Evolutionary conservation across 2,888 invertebrate species (phyloP).

Genomic region (Eupithecia centaureata): DNA sequence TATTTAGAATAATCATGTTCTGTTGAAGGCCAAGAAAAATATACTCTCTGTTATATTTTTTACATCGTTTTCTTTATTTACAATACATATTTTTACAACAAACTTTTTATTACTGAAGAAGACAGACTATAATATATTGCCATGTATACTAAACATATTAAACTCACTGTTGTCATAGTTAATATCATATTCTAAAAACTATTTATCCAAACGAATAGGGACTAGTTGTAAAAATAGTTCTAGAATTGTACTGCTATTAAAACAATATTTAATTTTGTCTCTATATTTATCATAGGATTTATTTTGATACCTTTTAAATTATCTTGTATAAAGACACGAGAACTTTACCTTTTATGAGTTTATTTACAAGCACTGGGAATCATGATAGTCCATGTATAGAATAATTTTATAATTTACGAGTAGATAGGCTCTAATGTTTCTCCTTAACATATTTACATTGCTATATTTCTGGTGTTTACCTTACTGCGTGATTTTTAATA

Average conservation of each 20-base stretch:
- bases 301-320: conserved; percentile 31
- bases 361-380: conserved; percentile 75
- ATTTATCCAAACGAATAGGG: conserved; percentile 75
- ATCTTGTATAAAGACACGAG: conserved; percentile 36
- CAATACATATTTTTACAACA: conserved; percentile 69
- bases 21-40: conserved; percentile 78
- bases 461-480: conserved; percentile 82
- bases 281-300: conserved; percentile 31
- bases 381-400: conserved; percentile 59
- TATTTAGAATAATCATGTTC: conserved; percentile 61
- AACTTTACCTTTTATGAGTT: conserved; percentile 41
- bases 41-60: conserved; percentile 73
- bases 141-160: conserved; percentile 67
- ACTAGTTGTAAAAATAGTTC: conserved; percentile 81
- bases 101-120: conserved; percentile 79
- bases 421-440: conserved; percentile 57
- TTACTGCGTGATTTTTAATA: conserved; percentile 83
- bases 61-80: conserved; percentile 78
- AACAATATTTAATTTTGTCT: conserved; percentile 54
- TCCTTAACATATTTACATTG: conserved; percentile 79
- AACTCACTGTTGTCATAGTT: conserved; percentile 64
- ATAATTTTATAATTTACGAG: conserved; percentile 68
- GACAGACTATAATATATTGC: conserved; percentile 57
- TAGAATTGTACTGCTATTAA: conserved; percentile 64
- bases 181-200: conserved; percentile 68